A percentile compares a stretch with the other conserved stretches of the same genome.
Conservation (phyloP, 2,113 vertebrate genomes). For the Turdus rufiventris region DNA sequence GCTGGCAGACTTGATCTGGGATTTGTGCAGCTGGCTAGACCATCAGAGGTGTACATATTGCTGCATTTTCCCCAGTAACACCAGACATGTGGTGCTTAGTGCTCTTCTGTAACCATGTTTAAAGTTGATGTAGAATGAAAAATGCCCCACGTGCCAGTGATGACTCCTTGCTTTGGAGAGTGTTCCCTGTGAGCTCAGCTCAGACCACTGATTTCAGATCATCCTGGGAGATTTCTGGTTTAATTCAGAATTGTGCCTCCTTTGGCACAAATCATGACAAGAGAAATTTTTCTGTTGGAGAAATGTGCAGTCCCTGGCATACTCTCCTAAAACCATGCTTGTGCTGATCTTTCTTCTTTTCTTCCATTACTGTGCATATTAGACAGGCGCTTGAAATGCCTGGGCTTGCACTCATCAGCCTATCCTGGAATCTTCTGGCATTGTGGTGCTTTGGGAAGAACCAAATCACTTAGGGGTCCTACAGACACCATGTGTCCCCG, state of each 20-base stretch:
- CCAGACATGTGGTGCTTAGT: not conserved
- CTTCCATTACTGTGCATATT: not conserved
- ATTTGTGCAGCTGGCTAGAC: not conserved
- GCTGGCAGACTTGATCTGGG: not conserved
- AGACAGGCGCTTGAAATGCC: not conserved
- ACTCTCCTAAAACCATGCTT: not conserved
- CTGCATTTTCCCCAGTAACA: not conserved
- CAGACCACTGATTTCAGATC: not conserved
- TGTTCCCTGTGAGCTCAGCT: not conserved
- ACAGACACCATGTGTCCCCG: not conserved
- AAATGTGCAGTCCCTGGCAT: not conserved
- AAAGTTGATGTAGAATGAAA: not conserved
- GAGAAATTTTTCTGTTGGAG: slow-evolving; percentile 10
- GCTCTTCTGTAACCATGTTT: not conserved
- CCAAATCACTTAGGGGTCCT: not conserved
- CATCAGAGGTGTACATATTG: not conserved
- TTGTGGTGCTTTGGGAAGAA: slow-evolving; percentile 8
- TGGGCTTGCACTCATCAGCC: not conserved
- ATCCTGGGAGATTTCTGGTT: not conserved
- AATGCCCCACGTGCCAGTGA: not conserved
- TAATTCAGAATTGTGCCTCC: not conserved
- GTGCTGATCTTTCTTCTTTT: not conserved
- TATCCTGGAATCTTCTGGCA: not conserved
- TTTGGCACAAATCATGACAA: slow-evolving; percentile 10
- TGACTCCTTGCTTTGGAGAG: not conserved